These are phyloP conservation scores for Reticulitermes speratus DNA, from an alignment of 1,140 invertebrate genomes.

Conservation along the genomic window DNA sequence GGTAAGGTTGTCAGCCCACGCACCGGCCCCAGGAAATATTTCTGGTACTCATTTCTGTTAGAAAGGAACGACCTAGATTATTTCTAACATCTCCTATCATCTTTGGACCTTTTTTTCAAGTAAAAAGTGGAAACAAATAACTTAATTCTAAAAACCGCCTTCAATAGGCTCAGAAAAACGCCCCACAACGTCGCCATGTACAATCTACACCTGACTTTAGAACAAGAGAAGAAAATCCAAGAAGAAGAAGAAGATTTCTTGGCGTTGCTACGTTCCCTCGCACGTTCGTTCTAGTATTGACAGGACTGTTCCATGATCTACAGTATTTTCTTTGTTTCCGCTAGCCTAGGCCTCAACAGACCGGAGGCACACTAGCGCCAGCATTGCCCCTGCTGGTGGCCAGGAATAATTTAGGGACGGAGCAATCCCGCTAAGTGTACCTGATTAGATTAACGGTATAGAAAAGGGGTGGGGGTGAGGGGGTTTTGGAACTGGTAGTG, in stretches of 20 bases:
- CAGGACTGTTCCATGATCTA: neutral
- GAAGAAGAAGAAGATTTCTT: neutral
- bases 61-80: no score
- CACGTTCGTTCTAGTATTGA: no score
- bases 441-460: slow-evolving; percentile 29
- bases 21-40: no score
- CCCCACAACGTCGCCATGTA: no score
- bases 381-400: neutral
- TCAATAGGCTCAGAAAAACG: no score
- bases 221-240: neutral
- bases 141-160: no score
- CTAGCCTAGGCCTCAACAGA: neutral
- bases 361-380: neutral
- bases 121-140: no score
- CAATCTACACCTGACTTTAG: neutral
- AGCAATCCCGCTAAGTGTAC: slow-evolving; percentile 30
- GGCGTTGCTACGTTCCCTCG: neutral
- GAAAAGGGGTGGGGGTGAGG: neutral
- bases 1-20: no score
- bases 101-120: no score
- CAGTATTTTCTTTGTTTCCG: neutral
- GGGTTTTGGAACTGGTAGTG: neutral
- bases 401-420: slow-evolving; percentile 28
- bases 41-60: no score
- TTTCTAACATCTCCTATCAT: no score